phyloP scores from a whole-genome alignment of 2,113 vertebrate genomes.

The Indicator indicator region DNA sequence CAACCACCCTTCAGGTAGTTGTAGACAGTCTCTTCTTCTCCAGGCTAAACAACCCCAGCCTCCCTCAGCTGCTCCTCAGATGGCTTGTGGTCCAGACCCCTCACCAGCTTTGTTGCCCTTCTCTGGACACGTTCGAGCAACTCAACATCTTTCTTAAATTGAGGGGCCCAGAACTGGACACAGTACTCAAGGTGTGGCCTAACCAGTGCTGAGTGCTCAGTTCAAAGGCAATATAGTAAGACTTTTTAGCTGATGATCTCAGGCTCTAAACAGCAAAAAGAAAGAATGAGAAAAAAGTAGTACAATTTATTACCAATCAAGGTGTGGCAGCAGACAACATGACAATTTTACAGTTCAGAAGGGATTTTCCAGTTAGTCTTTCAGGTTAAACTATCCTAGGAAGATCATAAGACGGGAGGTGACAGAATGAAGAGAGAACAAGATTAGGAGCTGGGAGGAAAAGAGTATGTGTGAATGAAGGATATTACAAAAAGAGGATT shows the following conservation, averaged over 20 bases:
- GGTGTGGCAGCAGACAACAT: neutral
- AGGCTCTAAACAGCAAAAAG: neutral
- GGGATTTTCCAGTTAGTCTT: neutral
- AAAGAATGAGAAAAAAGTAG: neutral
- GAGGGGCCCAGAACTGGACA: no score
- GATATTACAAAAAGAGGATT: neutral
- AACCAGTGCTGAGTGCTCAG: no score
- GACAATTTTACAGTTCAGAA: neutral
- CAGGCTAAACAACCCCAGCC: no score
- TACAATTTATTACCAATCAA: neutral
- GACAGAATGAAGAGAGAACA: neutral
- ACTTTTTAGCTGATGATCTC: neutral
- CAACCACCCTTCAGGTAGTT: no score
- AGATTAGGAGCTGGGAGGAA: neutral
- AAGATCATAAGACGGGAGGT: neutral
- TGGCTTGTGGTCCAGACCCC: no score
- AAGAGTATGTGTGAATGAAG: neutral
- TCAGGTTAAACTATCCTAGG: neutral
- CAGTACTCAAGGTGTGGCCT: no score
- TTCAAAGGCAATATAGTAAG: neutral
- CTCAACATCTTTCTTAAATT: no score
- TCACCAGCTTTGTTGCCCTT: no score
- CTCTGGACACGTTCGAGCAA: no score
- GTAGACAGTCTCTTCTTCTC: no score
- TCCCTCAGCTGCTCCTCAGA: no score